These are phyloP conservation scores for Amblyornis subalaris DNA, from an alignment of 2,113 vertebrate genomes.

Conservation along the genomic window DNA sequence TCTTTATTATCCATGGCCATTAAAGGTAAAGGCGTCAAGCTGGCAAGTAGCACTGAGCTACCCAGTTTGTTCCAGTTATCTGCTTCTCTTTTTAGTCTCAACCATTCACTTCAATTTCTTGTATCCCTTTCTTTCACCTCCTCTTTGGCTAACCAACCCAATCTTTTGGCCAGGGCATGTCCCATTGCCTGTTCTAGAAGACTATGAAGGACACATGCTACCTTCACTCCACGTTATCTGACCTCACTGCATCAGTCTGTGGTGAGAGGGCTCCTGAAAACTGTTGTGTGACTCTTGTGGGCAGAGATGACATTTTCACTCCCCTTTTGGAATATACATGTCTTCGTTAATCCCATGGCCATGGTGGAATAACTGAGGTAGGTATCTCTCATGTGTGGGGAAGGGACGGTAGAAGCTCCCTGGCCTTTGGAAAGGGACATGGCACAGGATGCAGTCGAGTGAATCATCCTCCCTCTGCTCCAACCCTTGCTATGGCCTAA, in stretches of 20 bases:
- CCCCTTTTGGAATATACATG: not conserved
- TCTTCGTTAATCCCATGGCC: not conserved
- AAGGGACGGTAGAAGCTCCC: not conserved
- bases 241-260: not conserved
- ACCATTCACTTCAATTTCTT: not conserved
- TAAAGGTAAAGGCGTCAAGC: not conserved
- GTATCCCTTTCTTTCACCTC: not conserved
- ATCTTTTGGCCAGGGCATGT: not conserved
- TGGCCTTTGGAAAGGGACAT: not conserved
- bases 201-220: fast-evolving
- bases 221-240: not conserved
- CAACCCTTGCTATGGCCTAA: not conserved
- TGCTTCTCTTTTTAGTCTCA: not conserved
- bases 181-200: not conserved
- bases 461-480: not conserved
- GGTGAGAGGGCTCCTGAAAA: not conserved
- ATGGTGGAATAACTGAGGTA: not conserved
- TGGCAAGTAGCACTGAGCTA: not conserved
- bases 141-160: not conserved
- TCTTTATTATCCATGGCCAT: not conserved
- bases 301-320: not conserved
- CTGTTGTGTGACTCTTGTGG: not conserved
- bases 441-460: not conserved
- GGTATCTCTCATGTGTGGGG: fast-evolving
- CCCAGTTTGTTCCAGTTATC: not conserved